Evolutionary conservation across 2,797 vertebrate species (phyloP).

Genomic region (Melanotaenia maccullochi): DNA sequence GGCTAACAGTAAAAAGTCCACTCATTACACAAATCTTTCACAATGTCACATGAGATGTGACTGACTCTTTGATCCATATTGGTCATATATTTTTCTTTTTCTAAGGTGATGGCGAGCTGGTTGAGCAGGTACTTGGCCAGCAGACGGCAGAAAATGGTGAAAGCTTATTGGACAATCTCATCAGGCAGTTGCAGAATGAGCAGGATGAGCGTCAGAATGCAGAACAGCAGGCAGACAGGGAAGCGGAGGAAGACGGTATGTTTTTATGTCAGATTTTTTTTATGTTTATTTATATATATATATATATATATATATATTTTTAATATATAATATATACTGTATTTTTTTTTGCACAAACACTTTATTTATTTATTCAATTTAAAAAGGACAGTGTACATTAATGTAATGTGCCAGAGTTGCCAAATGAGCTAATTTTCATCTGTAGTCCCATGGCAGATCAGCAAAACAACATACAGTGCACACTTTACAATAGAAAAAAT

Average conservation of each 20-base stretch:
- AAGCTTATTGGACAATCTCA: slow-evolving; percentile 91
- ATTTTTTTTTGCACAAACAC: not conserved
- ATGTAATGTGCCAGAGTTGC: no score
- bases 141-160: slow-evolving; percentile 89
- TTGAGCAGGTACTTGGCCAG: slow-evolving; percentile 97
- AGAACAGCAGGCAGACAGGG: slow-evolving; percentile 75
- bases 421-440: no score
- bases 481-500: no score
- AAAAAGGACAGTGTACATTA: no score
- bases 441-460: no score
- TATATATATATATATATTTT: no score
- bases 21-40: slow-evolving; percentile 3
- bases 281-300: not conserved
- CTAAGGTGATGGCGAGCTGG: slow-evolving; percentile 94
- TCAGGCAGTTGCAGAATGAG: slow-evolving; percentile 92
- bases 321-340: not conserved
- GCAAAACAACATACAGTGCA: no score
- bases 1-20: slow-evolving; percentile 87
- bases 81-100: slow-evolving; percentile 20
- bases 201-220: slow-evolving; percentile 86
- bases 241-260: slow-evolving; percentile 69
- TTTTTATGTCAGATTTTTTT: not conserved
- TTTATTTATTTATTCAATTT: no score
- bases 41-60: not conserved
- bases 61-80: slow-evolving; percentile 1